Percentiles rank a stretch among this genome's conserved stretches.
These are phyloP conservation scores for Vireo altiloquus DNA, from an alignment of 2,113 vertebrate genomes.

Conservation along the genomic window DNA sequence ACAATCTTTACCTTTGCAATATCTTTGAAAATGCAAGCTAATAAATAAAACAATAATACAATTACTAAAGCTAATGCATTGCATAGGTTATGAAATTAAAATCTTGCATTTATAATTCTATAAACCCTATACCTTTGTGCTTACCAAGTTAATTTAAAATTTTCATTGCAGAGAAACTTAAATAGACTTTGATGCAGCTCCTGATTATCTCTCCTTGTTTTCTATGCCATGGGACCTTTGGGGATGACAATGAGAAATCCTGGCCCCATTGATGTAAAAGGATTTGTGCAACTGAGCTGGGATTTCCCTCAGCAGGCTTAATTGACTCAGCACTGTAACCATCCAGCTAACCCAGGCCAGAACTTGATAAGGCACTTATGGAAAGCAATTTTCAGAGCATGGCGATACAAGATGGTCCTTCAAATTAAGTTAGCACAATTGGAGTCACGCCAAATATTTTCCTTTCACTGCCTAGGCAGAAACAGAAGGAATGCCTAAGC, in stretches of 20 bases:
- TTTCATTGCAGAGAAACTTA: neutral
- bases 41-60: neutral
- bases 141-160: neutral
- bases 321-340: neutral
- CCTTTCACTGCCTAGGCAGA: neutral
- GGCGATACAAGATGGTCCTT: neutral
- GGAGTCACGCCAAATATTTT: neutral
- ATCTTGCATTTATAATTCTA: neutral
- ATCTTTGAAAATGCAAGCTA: neutral
- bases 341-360: neutral
- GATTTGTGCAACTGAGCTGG: neutral
- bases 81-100: neutral
- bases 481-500: neutral
- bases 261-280: neutral
- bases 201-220: neutral
- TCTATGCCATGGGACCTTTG: neutral
- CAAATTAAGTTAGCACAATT: neutral
- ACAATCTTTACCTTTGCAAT: neutral
- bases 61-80: neutral
- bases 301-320: neutral
- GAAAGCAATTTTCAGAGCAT: constrained; percentile 10
- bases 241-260: neutral
- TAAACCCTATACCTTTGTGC: neutral
- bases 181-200: neutral
- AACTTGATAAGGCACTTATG: neutral